Evolutionary conservation across 1,140 invertebrate genomes (phyloP), one percentile per base, ranked within the genome.

Genomic region (Laupala kohalensis): DNA sequence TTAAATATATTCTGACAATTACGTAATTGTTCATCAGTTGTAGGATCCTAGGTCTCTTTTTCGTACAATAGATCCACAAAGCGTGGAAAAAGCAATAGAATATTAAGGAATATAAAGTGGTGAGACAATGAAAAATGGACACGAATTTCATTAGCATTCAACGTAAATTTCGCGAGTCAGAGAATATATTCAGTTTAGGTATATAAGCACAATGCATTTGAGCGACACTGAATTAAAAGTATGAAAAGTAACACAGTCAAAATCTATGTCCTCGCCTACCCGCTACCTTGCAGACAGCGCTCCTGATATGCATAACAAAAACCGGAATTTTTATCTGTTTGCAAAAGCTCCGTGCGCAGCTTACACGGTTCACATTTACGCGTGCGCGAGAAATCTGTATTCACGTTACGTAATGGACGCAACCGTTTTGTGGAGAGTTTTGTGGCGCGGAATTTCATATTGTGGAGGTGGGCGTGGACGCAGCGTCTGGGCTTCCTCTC

Each of bases 391-490:
- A 27, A 70, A 70, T 70, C 69, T 30, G 69, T 70, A 70, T 70
- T 70, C 69, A 70, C 37, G 28, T 23, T 70, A 30, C 25, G 53
- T 70, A 70, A 70, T 70, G 69, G 69, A 62, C 69, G 63, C 9
- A 53, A 53, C 37, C 37, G 37, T 53, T 53, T 53, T 53, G 37
- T 53, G 37, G 69, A 70, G 27, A 62, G 23, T 64, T 69, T 69
- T 64, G 25, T 24, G 26, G 25, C 53, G 5, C 63, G 53, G 37
- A 12, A 53, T 69, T 28, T 53, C 29, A 69, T 24, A 37, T 53
- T 53, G 30, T 37, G n/a, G 29, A 37, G 28, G 69, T 28, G 12
- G 1, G 9, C 63, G 29, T 6, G 26, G 53, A 4, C 5, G 6
- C 2, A 13, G n/a, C n/a, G n/a, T n/a, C n/a, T n/a, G n/a, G 4